These are phyloP conservation scores for Triplophysa tibetana DNA, from an alignment of 2,113 vertebrate genomes.

Conservation along the genomic window DNA sequence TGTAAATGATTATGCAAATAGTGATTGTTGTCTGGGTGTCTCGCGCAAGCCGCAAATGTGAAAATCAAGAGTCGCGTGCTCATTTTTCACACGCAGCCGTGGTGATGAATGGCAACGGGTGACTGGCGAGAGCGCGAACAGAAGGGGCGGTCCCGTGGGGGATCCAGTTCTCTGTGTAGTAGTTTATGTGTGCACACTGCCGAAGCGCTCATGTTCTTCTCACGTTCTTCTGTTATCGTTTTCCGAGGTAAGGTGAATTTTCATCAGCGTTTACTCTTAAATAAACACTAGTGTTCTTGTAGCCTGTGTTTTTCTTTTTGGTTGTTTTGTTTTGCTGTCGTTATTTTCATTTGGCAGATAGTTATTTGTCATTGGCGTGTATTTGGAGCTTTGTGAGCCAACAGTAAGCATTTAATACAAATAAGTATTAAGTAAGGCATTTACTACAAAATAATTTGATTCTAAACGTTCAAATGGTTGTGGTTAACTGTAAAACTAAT, in stretches of 20 bases:
- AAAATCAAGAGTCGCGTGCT: neutral
- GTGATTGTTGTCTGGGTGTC: neutral
- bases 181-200: neutral
- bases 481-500: no score
- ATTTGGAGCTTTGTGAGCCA: neutral
- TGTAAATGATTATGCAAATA: neutral
- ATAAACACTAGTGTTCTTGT: neutral
- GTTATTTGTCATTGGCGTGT: neutral
- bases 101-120: conserved; percentile 13
- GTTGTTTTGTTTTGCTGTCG: neutral
- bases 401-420: no score
- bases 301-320: neutral
- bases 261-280: neutral
- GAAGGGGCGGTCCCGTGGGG: conserved; percentile 34
- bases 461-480: no score
- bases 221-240: neutral
- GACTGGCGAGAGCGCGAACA: neutral
- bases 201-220: neutral
- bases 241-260: conserved; percentile 35
- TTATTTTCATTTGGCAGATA: neutral
- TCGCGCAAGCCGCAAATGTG: neutral
- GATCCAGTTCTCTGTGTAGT: neutral
- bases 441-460: no score
- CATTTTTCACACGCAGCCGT: neutral
- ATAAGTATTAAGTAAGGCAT: no score